Percentiles rank a stretch among this genome's conserved stretches.
Evolutionary conservation across 2,888 invertebrate genomes (phyloP).

Genomic region (Linnaemya vulpina): DNA sequence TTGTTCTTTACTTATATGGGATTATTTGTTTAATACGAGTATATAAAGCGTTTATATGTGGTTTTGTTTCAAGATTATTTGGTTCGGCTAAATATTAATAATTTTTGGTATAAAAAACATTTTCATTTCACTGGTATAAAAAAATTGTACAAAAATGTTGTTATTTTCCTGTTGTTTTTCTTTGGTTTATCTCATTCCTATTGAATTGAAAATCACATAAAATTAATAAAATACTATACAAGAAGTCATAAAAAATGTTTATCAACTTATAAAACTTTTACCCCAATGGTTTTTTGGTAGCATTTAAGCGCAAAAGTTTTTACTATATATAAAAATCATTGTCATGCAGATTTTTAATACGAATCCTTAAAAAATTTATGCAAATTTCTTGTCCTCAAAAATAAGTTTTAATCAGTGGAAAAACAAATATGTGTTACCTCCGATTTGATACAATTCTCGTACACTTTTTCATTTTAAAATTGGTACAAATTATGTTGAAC

Average conservation of each 20-base stretch:
- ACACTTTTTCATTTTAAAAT: no score
- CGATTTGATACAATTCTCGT: no score
- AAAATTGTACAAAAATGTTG: conserved; percentile 62
- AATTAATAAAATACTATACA: background rate
- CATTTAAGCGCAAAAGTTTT: no score
- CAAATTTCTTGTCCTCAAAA: no score
- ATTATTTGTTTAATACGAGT: conserved; percentile 25
- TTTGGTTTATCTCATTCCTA: conserved; percentile 54
- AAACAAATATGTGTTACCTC: no score
- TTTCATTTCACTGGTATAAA: conserved; percentile 53
- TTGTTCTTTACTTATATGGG: conserved; percentile 28
- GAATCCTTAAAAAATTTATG: no score
- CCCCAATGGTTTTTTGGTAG: background rate
- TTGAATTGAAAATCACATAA: background rate
- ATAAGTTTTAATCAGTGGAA: no score
- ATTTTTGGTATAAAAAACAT: conserved; percentile 57
- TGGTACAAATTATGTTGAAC: no score
- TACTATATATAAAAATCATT: no score
- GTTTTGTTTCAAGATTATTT: conserved; percentile 10
- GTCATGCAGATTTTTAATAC: no score
- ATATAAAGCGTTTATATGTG: conserved; percentile 40
- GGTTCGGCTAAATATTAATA: conserved; percentile 21
- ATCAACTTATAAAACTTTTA: background rate
- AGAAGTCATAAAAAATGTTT: background rate
- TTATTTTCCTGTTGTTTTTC: conserved; percentile 32